These are phyloP conservation scores for Boloria euphrosyne DNA, from an alignment of 2,888 invertebrate genomes.

Conservation along the genomic window DNA sequence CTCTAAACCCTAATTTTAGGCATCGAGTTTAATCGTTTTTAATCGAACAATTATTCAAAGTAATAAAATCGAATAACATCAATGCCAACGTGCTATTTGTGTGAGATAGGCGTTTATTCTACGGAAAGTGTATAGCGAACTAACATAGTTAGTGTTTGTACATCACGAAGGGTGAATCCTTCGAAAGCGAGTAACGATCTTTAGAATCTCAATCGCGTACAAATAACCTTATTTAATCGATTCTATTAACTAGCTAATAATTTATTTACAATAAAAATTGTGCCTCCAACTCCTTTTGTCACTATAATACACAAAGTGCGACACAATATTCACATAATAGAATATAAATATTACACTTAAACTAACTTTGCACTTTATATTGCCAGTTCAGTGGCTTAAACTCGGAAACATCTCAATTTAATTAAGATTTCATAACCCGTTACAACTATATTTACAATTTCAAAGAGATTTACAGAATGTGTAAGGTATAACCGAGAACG, in stretches of 20 bases:
- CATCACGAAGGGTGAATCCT: conserved; percentile 50
- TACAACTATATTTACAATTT: conserved; percentile 65
- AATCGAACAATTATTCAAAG: conserved; percentile 4
- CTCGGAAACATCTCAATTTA: conserved; percentile 79
- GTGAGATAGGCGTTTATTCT: conserved; percentile 1
- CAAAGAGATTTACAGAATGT: conserved; percentile 66
- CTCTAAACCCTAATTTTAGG: not conserved
- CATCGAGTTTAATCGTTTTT: conserved; percentile 9
- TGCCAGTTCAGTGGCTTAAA: conserved; percentile 79
- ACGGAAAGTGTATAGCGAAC: conserved; percentile 39
- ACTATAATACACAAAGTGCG: conserved; percentile 79
- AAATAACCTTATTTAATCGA: conserved; percentile 47
- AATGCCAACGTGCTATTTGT: not conserved
- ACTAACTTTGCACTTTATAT: conserved; percentile 81
- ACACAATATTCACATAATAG: conserved; percentile 77
- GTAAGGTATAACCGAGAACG: conserved; percentile 36
- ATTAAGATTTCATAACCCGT: conserved; percentile 78
- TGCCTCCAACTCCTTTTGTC: conserved; percentile 75
- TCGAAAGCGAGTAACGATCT: conserved; percentile 47
- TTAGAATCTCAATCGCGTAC: conserved; percentile 42
- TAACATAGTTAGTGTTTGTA: conserved; percentile 58
- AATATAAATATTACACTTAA: conserved; percentile 77
- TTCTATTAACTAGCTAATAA: conserved; percentile 69
- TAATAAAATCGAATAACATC: conserved; percentile 16
- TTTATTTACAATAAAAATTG: conserved; percentile 79